A percentile compares a stretch with the other conserved stretches of the same genome.
These are phyloP conservation scores for Phaethornis superciliosus DNA, from an alignment of 2,113 vertebrate species.

Conservation along the genomic window DNA sequence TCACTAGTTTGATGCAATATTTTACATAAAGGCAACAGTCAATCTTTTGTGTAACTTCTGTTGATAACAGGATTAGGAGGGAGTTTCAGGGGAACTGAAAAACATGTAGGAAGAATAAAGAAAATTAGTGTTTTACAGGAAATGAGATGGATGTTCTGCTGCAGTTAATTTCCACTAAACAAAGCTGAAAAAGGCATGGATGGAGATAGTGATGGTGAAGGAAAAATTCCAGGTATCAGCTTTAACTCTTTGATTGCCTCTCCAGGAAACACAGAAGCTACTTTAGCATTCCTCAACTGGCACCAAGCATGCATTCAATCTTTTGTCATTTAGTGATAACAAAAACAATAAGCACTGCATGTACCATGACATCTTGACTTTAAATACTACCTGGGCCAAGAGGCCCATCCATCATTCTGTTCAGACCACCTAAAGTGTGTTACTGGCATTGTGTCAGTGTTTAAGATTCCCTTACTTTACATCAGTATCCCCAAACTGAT, in stretches of 20 bases:
- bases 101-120: not conserved
- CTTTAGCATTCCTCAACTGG: not conserved
- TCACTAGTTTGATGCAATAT: conserved; percentile 20
- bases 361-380: not conserved
- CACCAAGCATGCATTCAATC: not conserved
- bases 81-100: not conserved
- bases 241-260: not conserved
- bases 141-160: not conserved
- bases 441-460: not conserved
- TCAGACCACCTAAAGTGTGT: not conserved
- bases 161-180: conserved; percentile 22
- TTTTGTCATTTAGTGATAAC: not conserved
- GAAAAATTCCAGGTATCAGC: conserved; percentile 1
- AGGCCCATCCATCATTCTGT: not conserved
- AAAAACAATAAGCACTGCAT: not conserved
- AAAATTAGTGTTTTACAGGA: conserved; percentile 24
- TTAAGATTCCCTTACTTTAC: not conserved
- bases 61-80: not conserved
- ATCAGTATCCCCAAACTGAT: not conserved
- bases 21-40: conserved; percentile 14
- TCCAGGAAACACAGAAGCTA: not conserved
- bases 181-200: not conserved
- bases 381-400: not conserved
- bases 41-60: not conserved
- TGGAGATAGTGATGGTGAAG: not conserved